These are phyloP conservation scores for Bungarus multicinctus DNA, from an alignment of 2,113 vertebrate genomes.

Conservation along the genomic window DNA sequence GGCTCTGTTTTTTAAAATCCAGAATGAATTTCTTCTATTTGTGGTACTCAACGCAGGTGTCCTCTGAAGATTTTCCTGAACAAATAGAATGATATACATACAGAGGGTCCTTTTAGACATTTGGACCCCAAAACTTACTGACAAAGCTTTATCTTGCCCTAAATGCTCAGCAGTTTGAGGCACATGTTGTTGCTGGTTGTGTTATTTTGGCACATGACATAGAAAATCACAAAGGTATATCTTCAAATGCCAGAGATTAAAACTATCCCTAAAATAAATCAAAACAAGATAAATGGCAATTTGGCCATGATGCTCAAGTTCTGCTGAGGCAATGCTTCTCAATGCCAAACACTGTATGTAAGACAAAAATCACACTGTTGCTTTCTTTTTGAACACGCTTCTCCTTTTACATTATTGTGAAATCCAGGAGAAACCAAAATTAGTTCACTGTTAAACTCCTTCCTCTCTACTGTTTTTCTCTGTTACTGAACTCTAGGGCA, in stretches of 20 bases:
- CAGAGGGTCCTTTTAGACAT: not conserved
- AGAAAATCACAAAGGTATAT: not conserved
- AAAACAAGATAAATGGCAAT: not conserved
- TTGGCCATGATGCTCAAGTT: not conserved
- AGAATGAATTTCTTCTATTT: not conserved
- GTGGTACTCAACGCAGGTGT: not conserved
- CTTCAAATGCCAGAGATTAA: not conserved
- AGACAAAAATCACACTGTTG: not conserved
- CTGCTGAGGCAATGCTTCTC: not conserved
- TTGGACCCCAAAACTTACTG: not conserved
- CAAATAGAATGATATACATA: not conserved
- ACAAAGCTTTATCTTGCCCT: not conserved
- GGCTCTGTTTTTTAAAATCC: not conserved
- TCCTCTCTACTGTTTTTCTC: not conserved
- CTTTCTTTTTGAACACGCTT: not conserved
- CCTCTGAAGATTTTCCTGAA: not conserved
- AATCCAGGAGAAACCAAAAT: not conserved
- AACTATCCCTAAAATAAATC: not conserved
- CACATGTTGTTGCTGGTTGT: not conserved
- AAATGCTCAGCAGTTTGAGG: not conserved
- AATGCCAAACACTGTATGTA: not conserved
- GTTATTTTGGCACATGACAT: not conserved
- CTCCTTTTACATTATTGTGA: constrained; percentile 4
- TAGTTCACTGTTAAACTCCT: not conserved
- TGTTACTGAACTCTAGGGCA: not conserved